Evolutionary conservation across 2,797 vertebrate genomes (phyloP).

Genomic region (Pelochelys cantorii): DNA sequence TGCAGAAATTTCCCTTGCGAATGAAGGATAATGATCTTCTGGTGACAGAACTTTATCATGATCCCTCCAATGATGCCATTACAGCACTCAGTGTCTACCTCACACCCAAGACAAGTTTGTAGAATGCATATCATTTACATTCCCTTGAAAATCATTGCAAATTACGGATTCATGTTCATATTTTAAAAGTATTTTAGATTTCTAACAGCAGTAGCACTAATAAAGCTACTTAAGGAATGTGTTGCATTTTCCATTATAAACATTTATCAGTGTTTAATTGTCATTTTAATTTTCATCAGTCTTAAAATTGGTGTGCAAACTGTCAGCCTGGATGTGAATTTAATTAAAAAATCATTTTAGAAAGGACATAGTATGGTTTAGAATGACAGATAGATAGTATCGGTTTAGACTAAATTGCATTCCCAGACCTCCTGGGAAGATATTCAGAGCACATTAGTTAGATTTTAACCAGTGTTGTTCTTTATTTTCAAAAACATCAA

Average conservation of each 20-base stretch:
- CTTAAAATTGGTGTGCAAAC: not conserved
- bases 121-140: not conserved
- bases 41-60: conserved; percentile 96
- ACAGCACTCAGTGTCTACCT: conserved; percentile 97
- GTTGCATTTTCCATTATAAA: not conserved
- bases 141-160: not conserved
- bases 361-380: not conserved
- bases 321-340: not conserved
- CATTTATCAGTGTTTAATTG: not conserved
- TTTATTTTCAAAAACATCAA: not conserved
- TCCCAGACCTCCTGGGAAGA: not conserved
- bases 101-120: conserved; percentile 98
- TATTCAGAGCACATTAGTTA: not conserved
- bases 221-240: not conserved
- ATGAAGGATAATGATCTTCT: conserved; percentile 99
- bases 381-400: not conserved
- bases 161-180: not conserved
- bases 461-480: not conserved
- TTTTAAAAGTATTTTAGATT: not conserved
- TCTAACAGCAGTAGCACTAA: not conserved
- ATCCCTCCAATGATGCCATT: conserved; percentile 96
- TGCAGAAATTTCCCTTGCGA: conserved; percentile 97
- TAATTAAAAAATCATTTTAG: not conserved
- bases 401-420: not conserved
- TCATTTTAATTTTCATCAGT: not conserved